Percentiles rank a stretch among this genome's conserved stretches.
Evolutionary conservation across 2,888 invertebrate species (phyloP).

Genomic region (Atrina japonica): DNA sequence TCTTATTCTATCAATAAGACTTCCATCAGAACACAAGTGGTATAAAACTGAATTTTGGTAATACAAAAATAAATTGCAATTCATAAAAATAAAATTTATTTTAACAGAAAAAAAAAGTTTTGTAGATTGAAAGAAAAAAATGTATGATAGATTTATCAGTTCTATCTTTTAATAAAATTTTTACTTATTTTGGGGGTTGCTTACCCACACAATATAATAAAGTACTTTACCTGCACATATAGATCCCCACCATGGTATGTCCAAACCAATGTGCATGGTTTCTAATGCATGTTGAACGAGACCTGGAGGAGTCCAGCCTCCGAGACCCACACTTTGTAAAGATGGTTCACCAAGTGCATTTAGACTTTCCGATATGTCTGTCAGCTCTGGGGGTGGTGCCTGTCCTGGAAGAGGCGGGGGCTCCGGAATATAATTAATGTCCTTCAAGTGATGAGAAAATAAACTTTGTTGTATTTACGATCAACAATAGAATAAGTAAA

Average conservation of each 20-base stretch:
- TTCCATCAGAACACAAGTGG: no score
- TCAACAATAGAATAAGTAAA: no score
- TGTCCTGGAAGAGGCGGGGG: conserved; percentile 52
- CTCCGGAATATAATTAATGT: conserved; percentile 40
- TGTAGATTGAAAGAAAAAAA: no score
- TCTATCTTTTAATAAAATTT: no score
- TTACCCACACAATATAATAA: no score
- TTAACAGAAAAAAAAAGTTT: not conserved
- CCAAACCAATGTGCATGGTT: conserved; percentile 88
- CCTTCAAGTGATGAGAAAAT: no score
- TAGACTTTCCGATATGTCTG: conserved; percentile 54
- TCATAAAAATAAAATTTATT: conserved; percentile 73
- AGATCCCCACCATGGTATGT: conserved; percentile 93
- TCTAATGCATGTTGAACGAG: conserved; percentile 91
- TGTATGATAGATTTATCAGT: no score
- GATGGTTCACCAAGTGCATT: conserved; percentile 85
- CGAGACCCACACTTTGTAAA: conserved; percentile 90
- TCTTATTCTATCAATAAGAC: no score
- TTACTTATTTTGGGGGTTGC: no score
- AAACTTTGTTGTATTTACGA: no score
- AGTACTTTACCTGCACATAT: conserved; percentile 46
- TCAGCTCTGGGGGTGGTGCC: conserved; percentile 50
- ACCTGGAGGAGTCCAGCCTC: conserved; percentile 91
- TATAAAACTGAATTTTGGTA: no score
- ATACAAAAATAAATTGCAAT: no score